Evolutionary conservation across 2,797 vertebrate genomes (phyloP), one percentile per base, ranked within the genome.

Genomic region (Acanthiza pusilla): DNA sequence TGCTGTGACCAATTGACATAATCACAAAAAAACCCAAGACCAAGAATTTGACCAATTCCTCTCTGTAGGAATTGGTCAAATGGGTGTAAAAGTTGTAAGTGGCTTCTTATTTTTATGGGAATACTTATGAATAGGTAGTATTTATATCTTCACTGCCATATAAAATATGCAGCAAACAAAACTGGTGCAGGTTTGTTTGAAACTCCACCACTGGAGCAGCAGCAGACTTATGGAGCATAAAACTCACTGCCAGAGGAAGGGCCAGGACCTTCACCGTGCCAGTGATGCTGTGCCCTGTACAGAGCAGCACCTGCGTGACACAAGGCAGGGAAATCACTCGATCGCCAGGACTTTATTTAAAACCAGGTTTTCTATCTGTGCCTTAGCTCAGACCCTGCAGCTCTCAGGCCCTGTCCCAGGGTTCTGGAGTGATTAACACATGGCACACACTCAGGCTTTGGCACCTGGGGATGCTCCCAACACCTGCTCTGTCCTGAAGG

Each of bases 381-480:
- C 47, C 55, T 51, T 10, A 50, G 32, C 43, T 85, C 51, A 29
- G 53, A 10, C 4, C 13, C 20, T 32, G 67, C 34, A 55, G 58
- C 34, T 77, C 74, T 45, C 74, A 84, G 60, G 38, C 34, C 32
- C 9, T 16, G 23, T 50, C 32, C 54, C 40, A 57, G 3, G 30
- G 48, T 40, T 63, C 61, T n/a, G 53, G 10, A 16, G 66, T 11
- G 16, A 20, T 20, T 5, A 42, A 54, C 3, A 6, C 0, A 0
- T 11, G 66, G 53, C 66, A 58, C n/a, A 17, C 0, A 13, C 0
- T 14, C 66, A n/a, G 26, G 0, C 2, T 40, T 25, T 54, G 76
- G 42, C n/a, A 50, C 7, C 5, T 8, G 29, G 55, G 19, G 19
- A 1, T 5, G 32, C 14, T 50, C 30, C 45, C 43, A 22, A 0